Evolutionary conservation across 2,113 vertebrate species (phyloP), one percentile per base, ranked within the genome.

Genomic region (Podiceps cristatus): DNA sequence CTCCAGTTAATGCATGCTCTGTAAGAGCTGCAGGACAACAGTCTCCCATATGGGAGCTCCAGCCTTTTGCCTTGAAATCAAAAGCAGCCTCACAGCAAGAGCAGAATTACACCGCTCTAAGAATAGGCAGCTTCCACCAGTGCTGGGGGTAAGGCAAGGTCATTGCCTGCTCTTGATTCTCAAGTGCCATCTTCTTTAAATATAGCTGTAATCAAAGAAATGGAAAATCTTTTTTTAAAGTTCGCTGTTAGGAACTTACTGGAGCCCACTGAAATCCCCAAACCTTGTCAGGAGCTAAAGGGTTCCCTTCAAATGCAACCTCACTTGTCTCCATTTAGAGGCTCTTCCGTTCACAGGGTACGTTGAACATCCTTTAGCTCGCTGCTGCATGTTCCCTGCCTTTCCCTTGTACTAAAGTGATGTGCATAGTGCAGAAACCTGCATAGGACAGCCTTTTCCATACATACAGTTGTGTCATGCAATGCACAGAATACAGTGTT

Each of bases 151-250:
- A 90, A 93, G 60, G 55, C 55, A 80, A 86, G 85, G 88, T 86
- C 92, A 77, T n/a, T 49, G 72, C 75, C 75, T 89, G 68, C 80
- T 94, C 81, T 80, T 27, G 4, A 29, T 92, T 91, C 69, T 88
- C 74, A 68, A 91, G 82, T 95, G 71, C 55, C 78, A 88, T 93
- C 67, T 79, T 88, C 73, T 87, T 95, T 81, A 96, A 94, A 84
- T 58, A 89, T 3, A 90, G 44, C 66, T n/a, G 22, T 84, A 92
- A 85, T 91, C 89, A 90, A 95, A 86, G 86, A 96, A 95, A 94
- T 66, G 49, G 86, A 95, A 95, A 96, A 80, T 72, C 56, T 82
- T 69, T 69, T 93, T 95, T 73, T 49, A 68, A 85, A 93, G 69
- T 73, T 79, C n/a, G 18, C 60, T 60, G 35, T 25, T 64, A 28